Conservation (phyloP, 2,797 vertebrate species). For the Nyctalus aviator region DNA sequence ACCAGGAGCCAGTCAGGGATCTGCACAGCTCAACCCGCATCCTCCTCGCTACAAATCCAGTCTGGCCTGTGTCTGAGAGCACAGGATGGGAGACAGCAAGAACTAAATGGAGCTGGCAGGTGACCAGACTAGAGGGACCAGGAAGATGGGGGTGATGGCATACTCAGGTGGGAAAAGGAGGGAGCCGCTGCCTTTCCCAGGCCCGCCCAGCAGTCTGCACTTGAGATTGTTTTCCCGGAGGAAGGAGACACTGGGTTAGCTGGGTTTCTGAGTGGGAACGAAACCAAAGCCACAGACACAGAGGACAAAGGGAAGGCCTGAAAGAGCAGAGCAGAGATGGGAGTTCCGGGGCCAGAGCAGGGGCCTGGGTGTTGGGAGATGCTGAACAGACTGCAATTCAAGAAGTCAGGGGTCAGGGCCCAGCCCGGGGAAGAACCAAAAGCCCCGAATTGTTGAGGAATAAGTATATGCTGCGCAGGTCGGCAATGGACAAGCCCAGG, state of each 20-base stretch:
- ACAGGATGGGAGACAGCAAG: not conserved
- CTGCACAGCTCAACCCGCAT: not conserved
- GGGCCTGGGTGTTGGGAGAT: not conserved
- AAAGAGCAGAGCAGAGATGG: not conserved
- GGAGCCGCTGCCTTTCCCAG: not conserved
- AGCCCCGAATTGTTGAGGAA: slow-evolving; percentile 63
- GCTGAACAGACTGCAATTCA: not conserved
- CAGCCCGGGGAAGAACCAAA: slow-evolving; percentile 53
- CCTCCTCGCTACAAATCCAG: not conserved
- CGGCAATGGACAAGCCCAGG: slow-evolving; percentile 51
- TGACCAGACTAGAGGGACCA: not conserved
- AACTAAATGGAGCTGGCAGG: not conserved
- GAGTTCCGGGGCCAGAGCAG: not conserved
- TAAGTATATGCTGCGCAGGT: slow-evolving; percentile 9
- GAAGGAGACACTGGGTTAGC: not conserved
- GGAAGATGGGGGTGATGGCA: not conserved
- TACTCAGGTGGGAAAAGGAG: not conserved
- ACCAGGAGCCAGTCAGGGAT: not conserved
- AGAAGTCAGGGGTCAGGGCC: not conserved
- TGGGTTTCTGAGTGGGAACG: not conserved
- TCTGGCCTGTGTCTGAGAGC: not conserved
- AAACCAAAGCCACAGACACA: not conserved
- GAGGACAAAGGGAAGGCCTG: not conserved
- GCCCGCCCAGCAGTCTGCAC: not conserved
- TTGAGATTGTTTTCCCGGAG: not conserved